Conservation (phyloP, 2,888 invertebrate genomes). For the Pyrocoelia pectoralis region DNA sequence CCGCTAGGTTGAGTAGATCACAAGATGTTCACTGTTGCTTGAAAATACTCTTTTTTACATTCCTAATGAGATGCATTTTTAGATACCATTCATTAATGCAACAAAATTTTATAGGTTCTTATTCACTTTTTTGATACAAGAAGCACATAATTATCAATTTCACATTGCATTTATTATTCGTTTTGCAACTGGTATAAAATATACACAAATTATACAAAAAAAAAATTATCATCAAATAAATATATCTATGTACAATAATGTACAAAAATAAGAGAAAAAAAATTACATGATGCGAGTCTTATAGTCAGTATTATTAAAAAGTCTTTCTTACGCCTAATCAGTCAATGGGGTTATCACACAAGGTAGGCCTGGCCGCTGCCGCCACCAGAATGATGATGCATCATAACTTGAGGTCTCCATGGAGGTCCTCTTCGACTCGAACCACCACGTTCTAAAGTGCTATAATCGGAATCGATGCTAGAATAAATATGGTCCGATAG, state of each 20-base stretch:
- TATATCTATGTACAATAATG: conserved; percentile 61
- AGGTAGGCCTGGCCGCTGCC: conserved; percentile 74
- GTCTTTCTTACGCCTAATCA: conserved; percentile 56
- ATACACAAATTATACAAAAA: conserved; percentile 61
- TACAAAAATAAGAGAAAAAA: conserved; percentile 61
- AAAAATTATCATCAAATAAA: conserved; percentile 58
- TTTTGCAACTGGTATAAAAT: conserved; percentile 60
- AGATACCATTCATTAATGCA: not conserved
- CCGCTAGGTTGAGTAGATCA: conserved; percentile 41
- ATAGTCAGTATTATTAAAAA: conserved; percentile 39
- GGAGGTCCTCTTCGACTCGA: conserved; percentile 59
- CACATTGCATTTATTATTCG: conserved; percentile 60
- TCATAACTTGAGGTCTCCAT: conserved; percentile 65
- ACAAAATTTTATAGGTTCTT: conserved; percentile 1
- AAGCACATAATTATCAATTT: conserved; percentile 48
- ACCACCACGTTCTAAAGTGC: conserved; percentile 79
- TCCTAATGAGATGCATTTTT: not conserved
- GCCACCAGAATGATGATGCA: conserved; percentile 55
- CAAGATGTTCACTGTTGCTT: conserved; percentile 28
- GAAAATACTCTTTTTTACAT: conserved; percentile 12
- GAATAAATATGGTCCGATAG: conserved; percentile 90
- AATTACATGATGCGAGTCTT: conserved; percentile 40
- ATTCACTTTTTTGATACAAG: conserved; percentile 35
- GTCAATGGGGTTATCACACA: conserved; percentile 67
- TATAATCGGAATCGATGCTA: conserved; percentile 89